Evolutionary conservation across 2,797 vertebrate species (phyloP), one percentile per base, ranked within the genome.

Genomic region (Anniella stebbinsi): DNA sequence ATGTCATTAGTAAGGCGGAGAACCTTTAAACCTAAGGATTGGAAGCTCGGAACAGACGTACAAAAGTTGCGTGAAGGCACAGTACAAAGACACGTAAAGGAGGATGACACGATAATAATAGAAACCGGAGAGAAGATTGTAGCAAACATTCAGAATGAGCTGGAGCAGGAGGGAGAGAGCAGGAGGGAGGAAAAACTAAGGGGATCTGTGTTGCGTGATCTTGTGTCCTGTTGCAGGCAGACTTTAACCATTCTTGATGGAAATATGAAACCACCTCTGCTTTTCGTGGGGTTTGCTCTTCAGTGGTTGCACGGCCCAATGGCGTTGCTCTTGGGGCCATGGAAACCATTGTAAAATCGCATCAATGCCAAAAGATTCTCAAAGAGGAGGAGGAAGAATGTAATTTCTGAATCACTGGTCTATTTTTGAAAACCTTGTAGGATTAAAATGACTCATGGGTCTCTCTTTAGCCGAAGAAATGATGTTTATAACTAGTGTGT

Each of bases 221-320:
- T 75, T 84, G 33, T 45, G 60, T 17, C 2, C 11, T 4, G 0
- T 18, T 30, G 38, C 82, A 51, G 90, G 21, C 72, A 80, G 28
- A 86, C 4, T 7, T 30, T 33, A 80, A 86, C 91, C 88, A 89
- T 95, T 91, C 93, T 92, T 92, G 94, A 91, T 92, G 4, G 87
- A 90, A 90, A 92, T 88, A 87, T 69, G 93, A 77, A 80, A 4
- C 93, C 91, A 80, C 30, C 82, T 92, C 70, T 89, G 88, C 85
- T 94, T 92, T 95, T 95, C 95, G 94, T 91, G 92, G 94, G 92
- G 25, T 93, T 94, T 95, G 93, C 86, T 93, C 89, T 93, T 93
- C 89, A 72, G 25, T 0, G 84, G 91, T 91, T 89, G 77, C 88
- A 78, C 80, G 85, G 88, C 85, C 85, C 77, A 51, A 30, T 91